phyloP scores from a whole-genome alignment of 2,797 vertebrate species.

The Tangara arthus region DNA sequence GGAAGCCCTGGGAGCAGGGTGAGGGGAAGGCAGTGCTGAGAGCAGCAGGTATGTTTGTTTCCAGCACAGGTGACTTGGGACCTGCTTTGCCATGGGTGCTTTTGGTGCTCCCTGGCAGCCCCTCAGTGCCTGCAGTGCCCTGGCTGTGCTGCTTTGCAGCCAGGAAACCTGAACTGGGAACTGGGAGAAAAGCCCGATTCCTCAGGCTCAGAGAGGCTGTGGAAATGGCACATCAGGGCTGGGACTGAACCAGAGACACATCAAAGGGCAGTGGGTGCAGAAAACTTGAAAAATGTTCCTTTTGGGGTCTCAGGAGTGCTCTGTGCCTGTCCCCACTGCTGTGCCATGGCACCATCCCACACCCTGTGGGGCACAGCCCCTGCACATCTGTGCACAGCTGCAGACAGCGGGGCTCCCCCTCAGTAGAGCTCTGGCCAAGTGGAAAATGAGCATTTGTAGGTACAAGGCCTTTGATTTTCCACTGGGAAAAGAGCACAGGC shows the following conservation, averaged over 20 bases:
- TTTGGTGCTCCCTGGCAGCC: neutral
- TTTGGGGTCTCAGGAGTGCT: neutral
- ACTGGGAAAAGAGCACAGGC: neutral
- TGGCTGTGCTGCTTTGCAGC: neutral
- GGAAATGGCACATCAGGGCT: neutral
- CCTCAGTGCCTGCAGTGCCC: neutral
- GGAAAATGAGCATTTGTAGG: slow-evolving; percentile 42
- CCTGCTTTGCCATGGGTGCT: neutral
- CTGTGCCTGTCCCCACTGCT: neutral
- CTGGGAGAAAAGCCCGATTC: neutral
- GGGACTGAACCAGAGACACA: neutral
- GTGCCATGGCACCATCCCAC: neutral
- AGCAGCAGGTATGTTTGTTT: slow-evolving; percentile 38
- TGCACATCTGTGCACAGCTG: slow-evolving; percentile 25
- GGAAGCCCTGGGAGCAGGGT: neutral
- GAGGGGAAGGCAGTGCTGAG: slow-evolving; percentile 15
- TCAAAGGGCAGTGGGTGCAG: neutral
- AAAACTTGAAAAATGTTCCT: neutral
- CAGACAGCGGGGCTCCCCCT: rapidly evolving
- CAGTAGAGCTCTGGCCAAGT: neutral
- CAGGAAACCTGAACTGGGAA: neutral
- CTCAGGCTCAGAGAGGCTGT: neutral
- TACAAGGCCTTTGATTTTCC: slow-evolving; percentile 21
- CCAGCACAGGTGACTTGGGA: neutral
- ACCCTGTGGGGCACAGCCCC: neutral